A percentile compares a stretch with the other conserved stretches of the same genome.
Conservation (phyloP, 2,888 invertebrate genomes). For the Nomada lathburiana region DNA sequence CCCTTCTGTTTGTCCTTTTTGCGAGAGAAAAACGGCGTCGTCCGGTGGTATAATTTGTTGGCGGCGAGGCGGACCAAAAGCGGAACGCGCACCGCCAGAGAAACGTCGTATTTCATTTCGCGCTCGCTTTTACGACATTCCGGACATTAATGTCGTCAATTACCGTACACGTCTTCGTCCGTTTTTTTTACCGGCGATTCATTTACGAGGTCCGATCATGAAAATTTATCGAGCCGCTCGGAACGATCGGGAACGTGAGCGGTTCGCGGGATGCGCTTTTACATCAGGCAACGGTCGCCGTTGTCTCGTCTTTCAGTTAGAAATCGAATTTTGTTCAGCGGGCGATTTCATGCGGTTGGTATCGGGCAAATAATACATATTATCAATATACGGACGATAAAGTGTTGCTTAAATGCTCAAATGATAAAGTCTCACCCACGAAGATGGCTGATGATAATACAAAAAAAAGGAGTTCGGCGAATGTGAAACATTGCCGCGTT, state of each 20-base stretch:
- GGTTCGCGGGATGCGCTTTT: slow-evolving; percentile 3
- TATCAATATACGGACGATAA: too few species aligned
- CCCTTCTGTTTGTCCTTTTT: not conserved
- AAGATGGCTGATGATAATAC: too few species aligned
- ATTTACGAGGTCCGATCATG: slow-evolving; percentile 52
- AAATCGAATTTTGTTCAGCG: not conserved
- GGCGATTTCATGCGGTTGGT: too few species aligned
- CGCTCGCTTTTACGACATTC: slow-evolving; percentile 53
- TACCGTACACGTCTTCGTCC: slow-evolving; percentile 56
- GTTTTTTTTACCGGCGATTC: slow-evolving; percentile 54
- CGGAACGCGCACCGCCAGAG: slow-evolving; percentile 22
- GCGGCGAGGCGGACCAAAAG: slow-evolving; percentile 48
- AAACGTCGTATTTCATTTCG: slow-evolving; percentile 59
- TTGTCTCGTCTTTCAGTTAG: slow-evolving; percentile 1
- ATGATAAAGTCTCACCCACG: too few species aligned
- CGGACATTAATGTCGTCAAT: slow-evolving; percentile 53
- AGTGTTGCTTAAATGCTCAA: too few species aligned
- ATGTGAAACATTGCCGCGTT: too few species aligned
- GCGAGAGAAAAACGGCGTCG: slow-evolving; percentile 32
- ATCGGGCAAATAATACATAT: too few species aligned
- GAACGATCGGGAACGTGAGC: not conserved
- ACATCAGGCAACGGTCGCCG: not conserved
- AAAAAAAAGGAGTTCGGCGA: too few species aligned
- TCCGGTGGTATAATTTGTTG: slow-evolving; percentile 48
- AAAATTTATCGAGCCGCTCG: slow-evolving; percentile 52